These are phyloP conservation scores for Pocillopora grandis DNA, from an alignment of 92 coral and sea anemone species.

Conservation along the genomic window DNA sequence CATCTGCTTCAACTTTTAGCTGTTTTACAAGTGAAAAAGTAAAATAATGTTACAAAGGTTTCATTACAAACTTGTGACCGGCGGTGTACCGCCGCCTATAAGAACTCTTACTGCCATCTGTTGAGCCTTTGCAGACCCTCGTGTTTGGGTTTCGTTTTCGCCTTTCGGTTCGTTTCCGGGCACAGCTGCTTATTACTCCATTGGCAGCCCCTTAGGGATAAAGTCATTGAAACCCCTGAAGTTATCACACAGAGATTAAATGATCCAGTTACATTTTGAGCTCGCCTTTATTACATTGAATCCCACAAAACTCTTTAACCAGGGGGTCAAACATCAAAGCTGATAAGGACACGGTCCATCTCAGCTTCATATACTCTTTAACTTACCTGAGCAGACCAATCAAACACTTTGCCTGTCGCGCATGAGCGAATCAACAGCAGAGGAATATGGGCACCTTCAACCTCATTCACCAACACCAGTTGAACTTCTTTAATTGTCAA, in stretches of 20 bases:
- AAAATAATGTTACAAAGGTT: too few species aligned
- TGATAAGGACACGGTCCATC: neutral
- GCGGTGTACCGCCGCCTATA: too few species aligned
- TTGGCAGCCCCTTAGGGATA: too few species aligned
- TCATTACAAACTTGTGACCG: neutral
- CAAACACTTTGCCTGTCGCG: conserved; percentile 64
- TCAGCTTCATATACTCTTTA: neutral
- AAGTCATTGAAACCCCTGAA: too few species aligned
- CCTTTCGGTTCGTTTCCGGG: too few species aligned
- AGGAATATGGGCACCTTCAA: conserved; percentile 85
- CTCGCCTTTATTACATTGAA: too few species aligned
- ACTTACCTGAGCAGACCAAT: conserved; percentile 91
- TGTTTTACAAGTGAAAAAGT: conserved; percentile 25
- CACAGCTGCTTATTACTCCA: too few species aligned
- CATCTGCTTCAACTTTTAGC: conserved; percentile 82
- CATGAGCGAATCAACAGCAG: conserved; percentile 66
- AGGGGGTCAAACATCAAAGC: neutral
- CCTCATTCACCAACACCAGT: conserved; percentile 81
- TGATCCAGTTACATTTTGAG: neutral
- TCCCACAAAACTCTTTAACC: too few species aligned
- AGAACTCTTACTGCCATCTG: too few species aligned
- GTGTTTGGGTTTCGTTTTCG: too few species aligned
- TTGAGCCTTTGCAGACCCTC: too few species aligned
- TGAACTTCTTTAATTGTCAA: conserved; percentile 73
- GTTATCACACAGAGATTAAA: too few species aligned